Percentiles rank a stretch among this genome's conserved stretches.
Evolutionary conservation across 2,113 vertebrate species (phyloP).

Genomic region (Solea senegalensis): DNA sequence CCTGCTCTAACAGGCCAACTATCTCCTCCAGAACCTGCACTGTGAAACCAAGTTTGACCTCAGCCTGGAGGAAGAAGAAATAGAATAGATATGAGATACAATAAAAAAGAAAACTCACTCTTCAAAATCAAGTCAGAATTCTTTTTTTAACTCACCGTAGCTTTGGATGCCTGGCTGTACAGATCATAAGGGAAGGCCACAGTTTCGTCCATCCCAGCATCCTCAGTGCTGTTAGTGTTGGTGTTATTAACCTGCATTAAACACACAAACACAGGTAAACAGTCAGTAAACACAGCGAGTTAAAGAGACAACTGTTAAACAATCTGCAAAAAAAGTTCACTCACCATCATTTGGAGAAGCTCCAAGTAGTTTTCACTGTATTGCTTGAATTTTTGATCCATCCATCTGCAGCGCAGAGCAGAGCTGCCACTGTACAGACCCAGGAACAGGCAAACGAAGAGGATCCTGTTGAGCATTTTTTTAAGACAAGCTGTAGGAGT

Average conservation of each 20-base stretch:
- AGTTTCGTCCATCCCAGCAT: neutral
- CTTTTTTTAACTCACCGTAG: conserved; percentile 34
- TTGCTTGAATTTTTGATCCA: conserved; percentile 55
- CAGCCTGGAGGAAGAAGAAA: conserved; percentile 43
- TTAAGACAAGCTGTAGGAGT: neutral
- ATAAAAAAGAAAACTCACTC: neutral
- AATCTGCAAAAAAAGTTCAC: neutral
- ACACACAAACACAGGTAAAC: conserved; percentile 1
- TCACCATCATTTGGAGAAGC: conserved; percentile 63
- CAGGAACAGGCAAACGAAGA: conserved; percentile 48
- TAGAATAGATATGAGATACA: neutral
- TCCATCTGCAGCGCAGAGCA: conserved; percentile 67
- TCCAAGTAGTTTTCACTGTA: conserved; percentile 38
- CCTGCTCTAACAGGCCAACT: conserved; percentile 45
- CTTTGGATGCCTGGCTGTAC: conserved; percentile 28
- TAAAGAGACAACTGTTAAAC: neutral
- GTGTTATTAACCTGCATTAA: conserved; percentile 48
- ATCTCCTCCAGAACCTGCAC: conserved; percentile 60
- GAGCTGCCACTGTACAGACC: conserved; percentile 31
- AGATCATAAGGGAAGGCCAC: conserved; percentile 49
- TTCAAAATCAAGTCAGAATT: neutral
- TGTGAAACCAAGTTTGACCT: conserved; percentile 59
- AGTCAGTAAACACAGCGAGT: neutral
- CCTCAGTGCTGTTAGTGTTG: conserved; percentile 34
- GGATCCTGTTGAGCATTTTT: conserved; percentile 39